These are phyloP conservation scores for Schrankia costaestrigalis DNA, from an alignment of 2,888 invertebrate species.

Conservation along the genomic window DNA sequence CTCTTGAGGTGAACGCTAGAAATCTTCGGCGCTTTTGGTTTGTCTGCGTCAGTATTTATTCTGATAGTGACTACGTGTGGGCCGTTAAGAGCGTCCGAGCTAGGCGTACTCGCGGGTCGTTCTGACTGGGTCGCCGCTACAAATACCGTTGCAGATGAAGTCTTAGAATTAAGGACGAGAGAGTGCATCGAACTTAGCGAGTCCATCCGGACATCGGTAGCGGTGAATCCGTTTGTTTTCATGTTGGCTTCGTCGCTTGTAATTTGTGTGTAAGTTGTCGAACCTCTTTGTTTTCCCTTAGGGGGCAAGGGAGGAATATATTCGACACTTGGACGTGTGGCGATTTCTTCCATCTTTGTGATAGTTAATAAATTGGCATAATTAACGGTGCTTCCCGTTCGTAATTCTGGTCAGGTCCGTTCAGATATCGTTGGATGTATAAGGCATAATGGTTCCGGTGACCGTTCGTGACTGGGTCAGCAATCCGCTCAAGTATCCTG, in stretches of 20 bases:
- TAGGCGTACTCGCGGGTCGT: constrained; percentile 67
- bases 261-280: constrained; percentile 73
- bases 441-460: constrained; percentile 79
- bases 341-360: constrained; percentile 76
- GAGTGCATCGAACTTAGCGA: constrained; percentile 78
- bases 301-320: constrained; percentile 81
- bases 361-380: constrained; percentile 69
- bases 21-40: constrained; percentile 72
- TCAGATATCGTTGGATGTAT: constrained; percentile 65
- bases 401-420: constrained; percentile 66
- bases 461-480: constrained; percentile 65
- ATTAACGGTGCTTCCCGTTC: constrained; percentile 66
- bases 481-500: constrained; percentile 51
- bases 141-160: constrained; percentile 78
- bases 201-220: constrained; percentile 57
- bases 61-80: constrained; percentile 86
- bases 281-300: constrained; percentile 74
- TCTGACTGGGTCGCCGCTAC: constrained; percentile 77
- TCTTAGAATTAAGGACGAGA: constrained; percentile 78
- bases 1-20: constrained; percentile 75
- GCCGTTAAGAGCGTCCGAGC: constrained; percentile 69
- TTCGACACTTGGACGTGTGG: constrained; percentile 65
- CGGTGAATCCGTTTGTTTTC: constrained; percentile 57
- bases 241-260: constrained; percentile 49
- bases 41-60: constrained; percentile 83